A percentile compares a stretch with the other conserved stretches of the same genome.
phyloP scores from a whole-genome alignment of 2,888 invertebrate species.

The Chloromyia formosa region DNA sequence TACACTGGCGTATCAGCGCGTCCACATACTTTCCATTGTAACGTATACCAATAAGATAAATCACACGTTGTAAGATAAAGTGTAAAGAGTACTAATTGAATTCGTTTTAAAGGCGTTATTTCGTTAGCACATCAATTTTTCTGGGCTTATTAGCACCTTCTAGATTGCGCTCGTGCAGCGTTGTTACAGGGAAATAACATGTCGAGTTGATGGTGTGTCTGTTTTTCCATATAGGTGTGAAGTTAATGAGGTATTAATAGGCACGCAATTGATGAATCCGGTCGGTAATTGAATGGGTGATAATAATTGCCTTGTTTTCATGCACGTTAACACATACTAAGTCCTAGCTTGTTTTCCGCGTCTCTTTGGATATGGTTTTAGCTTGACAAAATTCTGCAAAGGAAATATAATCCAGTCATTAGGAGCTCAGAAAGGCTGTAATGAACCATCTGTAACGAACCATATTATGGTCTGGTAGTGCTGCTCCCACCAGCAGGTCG shows the following conservation, averaged over 20 bases:
- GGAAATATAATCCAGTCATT: no score
- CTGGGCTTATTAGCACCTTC: slow-evolving; percentile 29
- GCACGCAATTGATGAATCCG: no score
- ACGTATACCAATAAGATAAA: neutral
- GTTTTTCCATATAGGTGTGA: neutral
- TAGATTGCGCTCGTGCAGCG: neutral
- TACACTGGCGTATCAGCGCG: neutral
- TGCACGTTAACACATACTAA: no score
- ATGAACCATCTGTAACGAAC: no score
- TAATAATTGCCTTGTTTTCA: no score
- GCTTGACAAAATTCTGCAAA: no score
- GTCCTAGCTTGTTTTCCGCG: no score
- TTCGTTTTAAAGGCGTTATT: slow-evolving; percentile 38
- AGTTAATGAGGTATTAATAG: neutral
- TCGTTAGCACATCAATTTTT: slow-evolving; percentile 31
- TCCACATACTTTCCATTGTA: neutral
- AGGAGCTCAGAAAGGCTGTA: no score
- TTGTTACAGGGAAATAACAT: neutral
- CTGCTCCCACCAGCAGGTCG: no score
- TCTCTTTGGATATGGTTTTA: no score
- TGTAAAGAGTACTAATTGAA: slow-evolving; percentile 28
- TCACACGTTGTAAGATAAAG: neutral
- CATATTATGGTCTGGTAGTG: no score
- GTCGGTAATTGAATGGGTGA: no score
- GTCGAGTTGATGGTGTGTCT: neutral